Evolutionary conservation across 2,888 invertebrate species (phyloP), one percentile per base, ranked within the genome.

Genomic region (Campoletis raptor): DNA sequence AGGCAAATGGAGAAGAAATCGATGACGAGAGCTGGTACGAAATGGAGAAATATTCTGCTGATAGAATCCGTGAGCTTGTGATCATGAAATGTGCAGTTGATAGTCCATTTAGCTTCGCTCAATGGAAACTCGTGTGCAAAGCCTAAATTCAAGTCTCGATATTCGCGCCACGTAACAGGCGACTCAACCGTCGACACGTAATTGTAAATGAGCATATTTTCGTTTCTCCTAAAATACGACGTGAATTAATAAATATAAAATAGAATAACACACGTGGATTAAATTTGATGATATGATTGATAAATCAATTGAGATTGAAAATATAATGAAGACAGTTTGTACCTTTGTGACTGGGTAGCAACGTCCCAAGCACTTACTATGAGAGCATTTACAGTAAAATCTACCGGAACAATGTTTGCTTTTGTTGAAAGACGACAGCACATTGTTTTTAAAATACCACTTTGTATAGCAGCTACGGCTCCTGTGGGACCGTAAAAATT

Each of bases 151-250:
- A 95, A 92, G 0, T 93, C 84, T 90, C 95, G 93, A 90, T 97
- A 97, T 69, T 97, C 95, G 0, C 95, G 95, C 99, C 99, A 99
- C 0, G 96, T 96, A 64, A 99, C 94, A 0, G 96, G 96, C 92
- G 98, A 98, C 85, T 97, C 96, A 1, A 95, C 95, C 0, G 98
- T 97, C 0, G 98, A 97, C 2, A 98, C 97, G 93, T 97, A 98
- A 94, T 99, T 98, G 95, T 97, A 98, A 67, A 98, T 96, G 0
- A 96, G 95, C 92, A 95, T 92, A 91, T 94, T 93, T 90, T 95
- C 93, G 89, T 93, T 90, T 88, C 92, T 90, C 81, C 93, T 93
- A 76, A 6, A 77, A 48, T 45, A 45, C 37, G 45, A 57, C 3
- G 24, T 42, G 40, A 70, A 78, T 82, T 24, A 8, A 78, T 40